phyloP scores from a whole-genome alignment of 2,113 vertebrate genomes.

The Bubo scandiacus region DNA sequence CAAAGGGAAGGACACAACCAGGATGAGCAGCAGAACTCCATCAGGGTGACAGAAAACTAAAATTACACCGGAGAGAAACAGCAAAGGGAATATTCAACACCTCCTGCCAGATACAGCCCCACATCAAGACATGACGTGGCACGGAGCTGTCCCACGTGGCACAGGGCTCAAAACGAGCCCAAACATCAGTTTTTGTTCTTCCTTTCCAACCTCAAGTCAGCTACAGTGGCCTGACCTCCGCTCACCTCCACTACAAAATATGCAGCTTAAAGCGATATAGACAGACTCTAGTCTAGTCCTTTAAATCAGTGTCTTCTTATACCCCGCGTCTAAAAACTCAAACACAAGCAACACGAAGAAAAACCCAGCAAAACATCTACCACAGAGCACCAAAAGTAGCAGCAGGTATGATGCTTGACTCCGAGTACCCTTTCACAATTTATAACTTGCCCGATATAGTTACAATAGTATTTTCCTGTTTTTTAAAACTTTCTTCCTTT shows the following conservation, averaged over 20 bases:
- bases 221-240: not conserved
- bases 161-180: not conserved
- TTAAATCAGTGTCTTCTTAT: not conserved
- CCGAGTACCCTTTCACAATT: not conserved
- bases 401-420: constrained; percentile 4
- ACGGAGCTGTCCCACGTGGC: not conserved
- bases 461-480: constrained; percentile 58
- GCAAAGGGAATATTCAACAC: not conserved
- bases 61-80: not conserved
- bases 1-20: not conserved
- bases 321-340: not conserved
- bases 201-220: not conserved
- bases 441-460: not conserved
- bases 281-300: not conserved
- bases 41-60: not conserved
- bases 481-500: constrained; percentile 48
- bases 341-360: not conserved
- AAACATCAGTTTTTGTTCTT: not conserved
- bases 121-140: not conserved
- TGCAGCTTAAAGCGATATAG: fast-evolving
- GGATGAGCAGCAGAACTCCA: not conserved
- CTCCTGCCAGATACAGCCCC: not conserved
- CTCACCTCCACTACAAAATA: not conserved
- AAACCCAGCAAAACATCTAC: not conserved
- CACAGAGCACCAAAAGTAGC: not conserved